A percentile compares a stretch with the other conserved stretches of the same genome.
Evolutionary conservation across 2,113 vertebrate species (phyloP).

Genomic region (Monopterus albus): DNA sequence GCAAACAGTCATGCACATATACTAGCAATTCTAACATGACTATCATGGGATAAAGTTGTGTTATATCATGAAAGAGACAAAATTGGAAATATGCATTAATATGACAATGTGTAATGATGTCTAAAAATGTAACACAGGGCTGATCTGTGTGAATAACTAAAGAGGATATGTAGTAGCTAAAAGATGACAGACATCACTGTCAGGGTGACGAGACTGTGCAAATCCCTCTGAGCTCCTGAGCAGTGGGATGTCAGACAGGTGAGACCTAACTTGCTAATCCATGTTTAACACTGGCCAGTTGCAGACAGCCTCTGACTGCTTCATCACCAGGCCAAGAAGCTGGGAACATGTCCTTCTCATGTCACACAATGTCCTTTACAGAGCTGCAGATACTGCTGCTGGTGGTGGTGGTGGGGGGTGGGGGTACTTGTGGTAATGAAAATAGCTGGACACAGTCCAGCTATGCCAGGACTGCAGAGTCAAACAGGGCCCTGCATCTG

Average conservation of each 20-base stretch:
- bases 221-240: conserved; percentile 52
- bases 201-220: conserved; percentile 60
- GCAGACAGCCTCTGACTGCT: conserved; percentile 69
- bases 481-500: conserved; percentile 69
- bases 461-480: conserved; percentile 31
- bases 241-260: conserved; percentile 52
- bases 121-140: neutral
- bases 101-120: conserved; percentile 1
- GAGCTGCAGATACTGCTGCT: conserved; percentile 17
- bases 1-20: conserved; percentile 16
- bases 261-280: conserved; percentile 67
- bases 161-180: conserved; percentile 29
- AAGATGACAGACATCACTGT: conserved; percentile 51
- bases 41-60: conserved; percentile 16
- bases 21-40: conserved; percentile 22
- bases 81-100: conserved; percentile 3
- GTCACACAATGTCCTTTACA: conserved; percentile 63
- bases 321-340: conserved; percentile 56
- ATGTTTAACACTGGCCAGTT: conserved; percentile 65
- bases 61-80: neutral
- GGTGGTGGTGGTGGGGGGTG: too few relatives aligned
- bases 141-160: conserved; percentile 14
- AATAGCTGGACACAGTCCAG: conserved; percentile 66
- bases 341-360: conserved; percentile 59
- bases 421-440: conserved; percentile 64